Evolutionary conservation across 2,113 vertebrate species (phyloP).

Genomic region (Petromus typicus): DNA sequence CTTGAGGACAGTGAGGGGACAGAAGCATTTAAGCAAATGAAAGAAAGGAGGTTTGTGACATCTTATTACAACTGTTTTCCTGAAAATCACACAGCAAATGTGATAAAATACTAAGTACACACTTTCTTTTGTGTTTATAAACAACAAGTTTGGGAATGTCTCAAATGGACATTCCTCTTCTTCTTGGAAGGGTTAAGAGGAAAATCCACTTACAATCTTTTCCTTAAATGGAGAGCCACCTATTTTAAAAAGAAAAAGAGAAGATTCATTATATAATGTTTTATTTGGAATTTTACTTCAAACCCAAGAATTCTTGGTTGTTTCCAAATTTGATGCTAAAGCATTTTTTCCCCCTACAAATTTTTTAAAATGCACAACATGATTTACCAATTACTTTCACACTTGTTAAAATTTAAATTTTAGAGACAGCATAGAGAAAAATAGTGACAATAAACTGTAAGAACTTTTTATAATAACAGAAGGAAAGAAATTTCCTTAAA

Average conservation of each 20-base stretch:
- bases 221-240: background rate
- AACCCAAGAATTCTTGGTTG: constrained; percentile 30
- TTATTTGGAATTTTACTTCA: constrained; percentile 59
- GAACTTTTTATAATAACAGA: background rate
- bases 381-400: constrained; percentile 64
- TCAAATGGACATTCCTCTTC: too few relatives aligned
- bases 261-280: constrained; percentile 50
- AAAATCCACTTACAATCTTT: background rate
- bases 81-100: background rate
- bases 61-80: background rate
- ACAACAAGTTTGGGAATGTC: too few relatives aligned
- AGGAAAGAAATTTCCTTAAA: constrained; percentile 50
- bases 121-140: constrained; percentile 21
- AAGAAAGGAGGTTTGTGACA: background rate
- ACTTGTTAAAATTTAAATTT: constrained; percentile 67
- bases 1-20: background rate
- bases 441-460: constrained; percentile 46
- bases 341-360: constrained; percentile 59
- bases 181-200: constrained; percentile 20
- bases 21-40: background rate
- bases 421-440: constrained; percentile 56
- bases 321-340: constrained; percentile 54
- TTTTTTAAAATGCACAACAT: constrained; percentile 57
- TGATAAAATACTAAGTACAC: background rate
- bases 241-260: constrained; percentile 8